Conservation (phyloP, 2,113 vertebrate species). For the Stegastes partitus region DNA sequence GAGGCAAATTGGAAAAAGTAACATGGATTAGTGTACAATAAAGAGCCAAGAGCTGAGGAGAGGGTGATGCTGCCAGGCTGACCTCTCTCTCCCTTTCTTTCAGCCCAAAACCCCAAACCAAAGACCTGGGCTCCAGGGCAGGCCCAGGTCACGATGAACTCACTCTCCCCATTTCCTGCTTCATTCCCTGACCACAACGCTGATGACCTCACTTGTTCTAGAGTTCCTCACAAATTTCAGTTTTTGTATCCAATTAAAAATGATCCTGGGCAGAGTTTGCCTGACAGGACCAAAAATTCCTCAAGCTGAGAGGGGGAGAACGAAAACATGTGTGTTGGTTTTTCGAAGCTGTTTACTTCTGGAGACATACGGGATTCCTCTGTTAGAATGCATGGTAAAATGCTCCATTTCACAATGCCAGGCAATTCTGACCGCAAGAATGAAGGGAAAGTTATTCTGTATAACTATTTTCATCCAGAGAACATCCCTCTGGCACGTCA, state of each 20-base stretch:
- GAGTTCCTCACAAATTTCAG: slow-evolving; percentile 34
- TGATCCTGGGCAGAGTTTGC: not conserved
- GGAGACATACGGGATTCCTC: slow-evolving; percentile 43
- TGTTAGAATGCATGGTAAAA: slow-evolving; percentile 39
- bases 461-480: slow-evolving; percentile 33
- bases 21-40: slow-evolving; percentile 1
- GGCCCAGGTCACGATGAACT: slow-evolving; percentile 60
- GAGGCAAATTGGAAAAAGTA: slow-evolving; percentile 12
- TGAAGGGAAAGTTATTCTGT: slow-evolving; percentile 45
- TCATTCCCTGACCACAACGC: slow-evolving; percentile 51
- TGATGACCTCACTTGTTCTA: slow-evolving; percentile 55
- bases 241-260: slow-evolving; percentile 57
- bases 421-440: slow-evolving; percentile 61
- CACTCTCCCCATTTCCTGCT: slow-evolving; percentile 50
- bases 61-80: slow-evolving; percentile 16
- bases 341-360: slow-evolving; percentile 48
- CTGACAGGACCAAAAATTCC: slow-evolving; percentile 20
- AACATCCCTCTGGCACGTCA: not conserved
- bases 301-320: slow-evolving; percentile 4
- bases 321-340: slow-evolving; percentile 13
- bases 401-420: slow-evolving; percentile 53
- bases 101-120: slow-evolving; percentile 54
- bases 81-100: slow-evolving; percentile 42
- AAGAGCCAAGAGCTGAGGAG: slow-evolving; percentile 36
- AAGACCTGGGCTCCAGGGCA: slow-evolving; percentile 41